Evolutionary conservation across 2,888 invertebrate species (phyloP), one percentile per base, ranked within the genome.

Genomic region (Carpatolechia fugitivella): DNA sequence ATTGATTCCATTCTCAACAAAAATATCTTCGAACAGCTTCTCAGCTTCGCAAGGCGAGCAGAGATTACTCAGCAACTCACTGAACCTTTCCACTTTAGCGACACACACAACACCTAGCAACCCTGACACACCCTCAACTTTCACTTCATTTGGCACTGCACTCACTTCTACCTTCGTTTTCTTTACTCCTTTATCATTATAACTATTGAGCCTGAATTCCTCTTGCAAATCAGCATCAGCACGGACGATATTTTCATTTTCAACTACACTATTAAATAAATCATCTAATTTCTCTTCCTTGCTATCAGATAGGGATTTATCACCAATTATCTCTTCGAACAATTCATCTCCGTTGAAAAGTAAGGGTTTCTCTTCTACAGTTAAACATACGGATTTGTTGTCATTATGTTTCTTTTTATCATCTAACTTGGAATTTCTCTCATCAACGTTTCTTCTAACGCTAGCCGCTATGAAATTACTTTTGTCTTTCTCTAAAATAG

Each of bases 21-120:
- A 74, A 64, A 90, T 79, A 61, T 90, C 90, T 69, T 90, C 89
- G 61, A 90, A 90, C 62, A 90, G 67, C 56, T 85, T 66, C 68
- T 90, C 90, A 13, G 90, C 87, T 71, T 90, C 90, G 61, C 83
- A 79, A 3, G 90, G 89, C 3, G 89, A 87, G 78, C 90, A 89
- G 66, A 90, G 76, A 73, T 88, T 90, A 78, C 86, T 89, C 59
- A 90, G 85, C 76, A 90, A 76, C 74, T 90, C 90, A 89, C 90
- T 90, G 67, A 90, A 90, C 65, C 80, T 82, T 78, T 88, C 88
- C 72, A 90, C 90, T 88, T 85, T 88, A 57, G 85, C 80, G 64
- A 90, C 88, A 86, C 90, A 90, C 75, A 85, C 88, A 54, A 82
- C 89, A 61, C 85, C 87, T 62, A 89, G 72, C 65, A 87, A 76